Percentiles rank a stretch among this genome's conserved stretches.
phyloP scores from a whole-genome alignment of 2,113 vertebrate genomes.

The Thunnus maccoyii region DNA sequence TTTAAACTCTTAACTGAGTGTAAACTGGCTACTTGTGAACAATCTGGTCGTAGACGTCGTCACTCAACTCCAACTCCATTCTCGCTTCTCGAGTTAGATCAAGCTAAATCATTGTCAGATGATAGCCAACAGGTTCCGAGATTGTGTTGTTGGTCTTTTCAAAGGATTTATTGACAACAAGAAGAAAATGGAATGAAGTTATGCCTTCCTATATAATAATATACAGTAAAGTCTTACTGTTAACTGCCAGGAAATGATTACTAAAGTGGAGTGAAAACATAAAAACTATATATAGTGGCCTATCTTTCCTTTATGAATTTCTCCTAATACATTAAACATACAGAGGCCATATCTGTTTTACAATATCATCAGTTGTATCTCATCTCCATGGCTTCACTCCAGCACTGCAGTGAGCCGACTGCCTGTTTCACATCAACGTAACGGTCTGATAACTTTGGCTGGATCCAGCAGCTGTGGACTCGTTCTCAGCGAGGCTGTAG shows the following conservation, averaged over 20 bases:
- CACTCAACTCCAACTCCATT: no score
- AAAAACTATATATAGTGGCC: background rate
- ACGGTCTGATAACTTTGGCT: conserved; percentile 40
- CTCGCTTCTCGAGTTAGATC: no score
- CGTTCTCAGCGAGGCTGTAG: conserved; percentile 38
- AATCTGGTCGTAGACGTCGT: no score
- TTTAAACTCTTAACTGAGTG: no score
- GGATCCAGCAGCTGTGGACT: conserved; percentile 31
- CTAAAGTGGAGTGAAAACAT: background rate
- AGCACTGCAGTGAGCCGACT: conserved; percentile 12
- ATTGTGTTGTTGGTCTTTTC: background rate
- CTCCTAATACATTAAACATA: background rate
- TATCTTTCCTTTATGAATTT: background rate
- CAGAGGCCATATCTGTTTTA: background rate
- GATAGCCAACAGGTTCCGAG: no score
- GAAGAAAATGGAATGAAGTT: no score
- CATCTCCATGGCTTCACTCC: conserved; percentile 15
- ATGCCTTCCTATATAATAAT: background rate
- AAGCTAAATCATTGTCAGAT: no score
- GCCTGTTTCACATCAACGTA: conserved; percentile 45
- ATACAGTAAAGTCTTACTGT: conserved; percentile 3
- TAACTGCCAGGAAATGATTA: background rate
- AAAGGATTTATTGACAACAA: background rate
- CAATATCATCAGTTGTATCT: conserved; percentile 30
- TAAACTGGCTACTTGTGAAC: no score